Evolutionary conservation across 2,113 vertebrate species (phyloP), one percentile per base, ranked within the genome.

Genomic region (Atlantisia rogersi): DNA sequence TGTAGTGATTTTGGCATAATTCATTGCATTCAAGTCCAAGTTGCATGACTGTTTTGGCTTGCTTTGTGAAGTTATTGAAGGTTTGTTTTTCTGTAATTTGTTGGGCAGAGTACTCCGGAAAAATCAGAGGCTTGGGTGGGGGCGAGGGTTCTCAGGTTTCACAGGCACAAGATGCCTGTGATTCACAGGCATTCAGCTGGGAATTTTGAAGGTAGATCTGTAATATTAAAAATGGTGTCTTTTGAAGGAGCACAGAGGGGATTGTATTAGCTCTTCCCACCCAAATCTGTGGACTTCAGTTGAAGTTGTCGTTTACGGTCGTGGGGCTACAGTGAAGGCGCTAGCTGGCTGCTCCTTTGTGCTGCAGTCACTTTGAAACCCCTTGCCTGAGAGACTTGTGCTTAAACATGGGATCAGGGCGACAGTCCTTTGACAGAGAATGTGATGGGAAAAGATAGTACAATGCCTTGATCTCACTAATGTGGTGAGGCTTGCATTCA

Each of bases 41-140:
- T 48, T 96, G 94, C 90, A 96, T 95, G 95, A 96, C 94, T 97
- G 93, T 96, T 96, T 96, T 97, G 95, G 95, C 94, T 95, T 96
- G 95, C 90, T 96, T 92, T 95, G 86, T 96, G 83, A 78, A 96
- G 94, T 88, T 88, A 95, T 92, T 48, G 88, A 86, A 84, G 95
- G 92, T 95, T 96, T 97, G 89, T 96, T 97, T 95, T 96, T 95
- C 96, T 96, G 82, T 73, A 75, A 96, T 95, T 91, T 56, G 28
- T 82, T 96, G 96, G 92, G 83, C 92, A 97, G 90, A 95, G 69
- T 81, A 93, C 76, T 94, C 95, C 83, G 88, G 95, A 96, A 96
- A 95, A 96, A 96, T 97, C 92, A 75, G 95, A 96, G 95, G 69
- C 92, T 94, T 48, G 95, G 95, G 69, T 96, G 96, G 94, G 93